Base-by-base conservation (phyloP, 2,888 invertebrate genomes). In the Lithosia quadra region DNA sequence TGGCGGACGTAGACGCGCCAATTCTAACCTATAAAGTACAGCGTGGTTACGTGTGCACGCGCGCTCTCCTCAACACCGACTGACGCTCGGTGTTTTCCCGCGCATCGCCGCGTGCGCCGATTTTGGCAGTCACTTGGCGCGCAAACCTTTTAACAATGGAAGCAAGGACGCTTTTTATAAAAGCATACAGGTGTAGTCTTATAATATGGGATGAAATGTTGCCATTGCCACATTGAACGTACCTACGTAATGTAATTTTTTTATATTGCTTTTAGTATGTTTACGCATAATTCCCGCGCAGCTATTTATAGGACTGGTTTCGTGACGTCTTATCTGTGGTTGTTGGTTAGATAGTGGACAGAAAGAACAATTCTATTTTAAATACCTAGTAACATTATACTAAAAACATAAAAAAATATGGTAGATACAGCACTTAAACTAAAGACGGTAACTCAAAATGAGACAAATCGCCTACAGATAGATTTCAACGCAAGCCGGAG, bases 41-140 rank as follows among this genome's bases (percentile, higher is more conserved):
- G 87, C 84, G 87, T 85, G 86, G 84, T 76, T 72, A 84, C 88
- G 89, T 85, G 88, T 89, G 90, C 88, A 90, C 92, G 89, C 90
- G 88, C 88, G 82, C 86, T 85, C 81, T 80, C 81, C 81, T 84
- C 85, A 83, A 82, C 81, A 81, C 72, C 86, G 90, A 90, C 88
- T 87, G 88, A 87, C 89, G 87, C 90, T 84, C 78, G 70, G 67
- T 82, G 88, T 90, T 93, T 88, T 94, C 94, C 93, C 93, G 93
- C 93, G 90, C 88, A 84, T 84, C 80, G 86, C 80, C 86, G 86
- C 90, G 86, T 91, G 88, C 88, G 91, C 90, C 88, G 90, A 92
- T 92, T 93, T 93, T 90, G 92, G 91, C 90, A 90, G 84, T 84
- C 93, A 92, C 93, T 94, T 94, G 93, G 94, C 94, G 94, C 94